These are phyloP conservation scores for Chloroceryle inda DNA, from an alignment of 2,797 vertebrate species.

Conservation along the genomic window DNA sequence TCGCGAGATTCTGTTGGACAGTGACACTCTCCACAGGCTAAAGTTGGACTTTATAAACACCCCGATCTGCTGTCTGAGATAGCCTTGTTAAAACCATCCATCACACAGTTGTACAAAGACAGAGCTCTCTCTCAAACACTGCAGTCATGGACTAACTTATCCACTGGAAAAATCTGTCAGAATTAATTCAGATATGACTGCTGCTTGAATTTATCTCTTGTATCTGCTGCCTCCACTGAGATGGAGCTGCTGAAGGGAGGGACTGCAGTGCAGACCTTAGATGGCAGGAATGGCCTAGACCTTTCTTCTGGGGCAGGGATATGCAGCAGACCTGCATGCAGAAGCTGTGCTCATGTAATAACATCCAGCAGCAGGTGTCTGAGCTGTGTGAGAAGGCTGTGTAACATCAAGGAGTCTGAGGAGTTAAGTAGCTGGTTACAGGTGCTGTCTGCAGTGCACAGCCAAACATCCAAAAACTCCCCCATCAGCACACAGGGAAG, in stretches of 20 bases:
- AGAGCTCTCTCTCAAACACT: background rate
- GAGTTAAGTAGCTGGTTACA: background rate
- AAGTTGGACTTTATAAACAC: background rate
- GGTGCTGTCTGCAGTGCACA: background rate
- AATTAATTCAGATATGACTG: background rate
- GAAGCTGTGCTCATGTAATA: background rate
- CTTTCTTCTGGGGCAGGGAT: background rate
- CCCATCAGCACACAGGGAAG: background rate
- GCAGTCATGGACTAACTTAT: background rate
- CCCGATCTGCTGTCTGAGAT: background rate
- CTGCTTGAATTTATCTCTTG: background rate
- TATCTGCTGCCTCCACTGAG: background rate
- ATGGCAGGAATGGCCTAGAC: background rate
- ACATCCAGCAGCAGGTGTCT: background rate
- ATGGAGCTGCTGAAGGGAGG: background rate
- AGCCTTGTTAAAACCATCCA: background rate
- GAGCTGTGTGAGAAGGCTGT: background rate
- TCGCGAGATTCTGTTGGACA: background rate
- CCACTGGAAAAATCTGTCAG: background rate
- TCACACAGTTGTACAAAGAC: background rate
- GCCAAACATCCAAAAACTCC: background rate
- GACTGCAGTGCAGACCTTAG: background rate
- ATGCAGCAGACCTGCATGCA: background rate
- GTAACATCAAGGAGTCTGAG: background rate
- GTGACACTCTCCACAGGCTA: background rate